Evolutionary conservation across 2,888 invertebrate genomes (phyloP).

Genomic region (Phortica okadai): DNA sequence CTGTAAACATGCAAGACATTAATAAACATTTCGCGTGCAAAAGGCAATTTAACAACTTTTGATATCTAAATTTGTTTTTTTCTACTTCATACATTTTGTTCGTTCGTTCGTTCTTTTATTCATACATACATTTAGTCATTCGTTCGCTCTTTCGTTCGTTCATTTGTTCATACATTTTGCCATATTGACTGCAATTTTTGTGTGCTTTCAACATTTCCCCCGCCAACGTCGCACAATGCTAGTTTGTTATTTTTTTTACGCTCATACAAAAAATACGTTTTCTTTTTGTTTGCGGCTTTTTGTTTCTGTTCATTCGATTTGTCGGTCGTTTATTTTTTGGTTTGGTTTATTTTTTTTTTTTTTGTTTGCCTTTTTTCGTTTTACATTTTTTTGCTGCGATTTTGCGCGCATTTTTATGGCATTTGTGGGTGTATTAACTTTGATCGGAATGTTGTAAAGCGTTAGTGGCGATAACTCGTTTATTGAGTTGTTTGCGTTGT

Average conservation of each 20-base stretch:
- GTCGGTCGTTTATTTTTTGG: not conserved
- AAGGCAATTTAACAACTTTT: slow-evolving; percentile 74
- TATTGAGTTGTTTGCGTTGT: not conserved
- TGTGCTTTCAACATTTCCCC: not conserved
- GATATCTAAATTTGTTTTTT: slow-evolving; percentile 70
- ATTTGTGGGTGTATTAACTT: not conserved
- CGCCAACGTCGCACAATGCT: not conserved
- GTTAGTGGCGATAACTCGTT: not conserved
- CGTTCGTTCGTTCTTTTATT: not conserved
- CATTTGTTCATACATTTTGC: not conserved
- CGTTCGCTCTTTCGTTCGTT: not conserved
- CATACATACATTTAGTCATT: not conserved
- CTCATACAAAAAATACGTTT: not conserved
- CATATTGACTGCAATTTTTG: not conserved
- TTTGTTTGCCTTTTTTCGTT: not conserved
- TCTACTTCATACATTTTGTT: not conserved
- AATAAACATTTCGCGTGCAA: slow-evolving; percentile 75
- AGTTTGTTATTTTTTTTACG: not conserved
- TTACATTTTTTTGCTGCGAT: not conserved
- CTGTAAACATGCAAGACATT: slow-evolving; percentile 72
- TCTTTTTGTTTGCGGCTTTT: not conserved
- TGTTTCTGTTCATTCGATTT: not conserved
- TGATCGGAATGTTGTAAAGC: not conserved
- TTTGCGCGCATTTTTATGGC: not conserved
- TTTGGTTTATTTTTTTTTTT: not conserved